Conservation (phyloP, 2,888 invertebrate genomes). For the Rhyacophila evoluta region DNA sequence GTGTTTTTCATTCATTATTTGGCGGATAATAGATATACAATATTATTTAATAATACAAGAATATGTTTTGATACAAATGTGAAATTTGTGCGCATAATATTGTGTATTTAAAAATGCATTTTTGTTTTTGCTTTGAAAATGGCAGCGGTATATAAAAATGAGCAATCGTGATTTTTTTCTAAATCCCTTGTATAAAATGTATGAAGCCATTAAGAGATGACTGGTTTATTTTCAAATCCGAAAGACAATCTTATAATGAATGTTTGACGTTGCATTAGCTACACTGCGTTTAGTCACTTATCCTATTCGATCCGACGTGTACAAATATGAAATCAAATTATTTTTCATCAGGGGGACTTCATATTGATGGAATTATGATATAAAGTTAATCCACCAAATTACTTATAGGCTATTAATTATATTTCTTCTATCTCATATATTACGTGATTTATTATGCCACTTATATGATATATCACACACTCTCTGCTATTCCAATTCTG, state of each 20-base stretch:
- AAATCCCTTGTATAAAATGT: too few relatives aligned
- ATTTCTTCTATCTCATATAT: not conserved
- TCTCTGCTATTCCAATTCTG: not conserved
- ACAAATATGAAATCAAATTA: conserved; percentile 12
- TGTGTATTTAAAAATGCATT: too few relatives aligned
- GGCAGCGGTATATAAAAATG: too few relatives aligned
- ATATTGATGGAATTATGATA: not conserved
- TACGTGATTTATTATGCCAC: not conserved
- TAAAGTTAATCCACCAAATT: not conserved
- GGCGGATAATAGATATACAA: too few relatives aligned
- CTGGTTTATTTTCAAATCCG: not conserved
- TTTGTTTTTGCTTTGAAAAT: too few relatives aligned
- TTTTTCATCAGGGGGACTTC: not conserved
- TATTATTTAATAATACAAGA: too few relatives aligned
- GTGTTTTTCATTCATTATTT: too few relatives aligned
- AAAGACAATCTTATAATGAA: conserved; percentile 3
- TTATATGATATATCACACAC: not conserved
- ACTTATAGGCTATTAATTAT: not conserved
- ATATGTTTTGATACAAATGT: too few relatives aligned
- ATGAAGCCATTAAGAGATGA: not conserved
- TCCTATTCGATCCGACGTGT: not conserved
- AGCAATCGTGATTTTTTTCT: too few relatives aligned
- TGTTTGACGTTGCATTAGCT: not conserved
- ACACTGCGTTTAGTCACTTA: not conserved
- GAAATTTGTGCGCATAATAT: too few relatives aligned